These are phyloP conservation scores for Chrysochloris asiatica DNA, from an alignment of 2,113 vertebrate species.

Conservation along the genomic window DNA sequence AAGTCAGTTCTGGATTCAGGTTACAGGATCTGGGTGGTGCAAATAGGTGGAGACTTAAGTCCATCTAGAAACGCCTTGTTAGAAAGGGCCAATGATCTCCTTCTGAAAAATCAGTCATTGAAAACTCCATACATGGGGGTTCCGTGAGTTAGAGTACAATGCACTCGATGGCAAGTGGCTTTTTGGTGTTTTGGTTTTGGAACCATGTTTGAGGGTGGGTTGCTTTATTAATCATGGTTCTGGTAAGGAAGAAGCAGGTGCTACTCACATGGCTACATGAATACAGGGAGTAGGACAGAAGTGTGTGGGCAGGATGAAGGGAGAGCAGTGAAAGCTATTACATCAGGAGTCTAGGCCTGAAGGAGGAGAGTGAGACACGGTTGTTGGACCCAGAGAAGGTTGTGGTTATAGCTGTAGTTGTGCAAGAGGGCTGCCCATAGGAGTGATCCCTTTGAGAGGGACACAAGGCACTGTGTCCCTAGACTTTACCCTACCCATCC, in stretches of 20 bases:
- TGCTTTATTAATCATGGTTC: background rate
- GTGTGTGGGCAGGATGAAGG: background rate
- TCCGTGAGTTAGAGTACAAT: background rate
- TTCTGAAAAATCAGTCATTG: background rate
- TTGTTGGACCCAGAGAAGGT: background rate
- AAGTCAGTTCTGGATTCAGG: background rate
- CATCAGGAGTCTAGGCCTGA: too few species aligned
- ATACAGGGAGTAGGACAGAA: background rate
- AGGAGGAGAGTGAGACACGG: background rate
- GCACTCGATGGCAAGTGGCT: background rate
- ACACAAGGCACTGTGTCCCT: background rate
- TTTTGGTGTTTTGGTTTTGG: background rate
- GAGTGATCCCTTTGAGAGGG: background rate
- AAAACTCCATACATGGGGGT: background rate
- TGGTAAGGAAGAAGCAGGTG: conserved; percentile 12
- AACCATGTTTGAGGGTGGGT: background rate
- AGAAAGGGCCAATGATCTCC: background rate
- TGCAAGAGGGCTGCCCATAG: background rate
- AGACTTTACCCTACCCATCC: background rate
- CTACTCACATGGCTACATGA: background rate
- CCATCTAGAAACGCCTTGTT: background rate
- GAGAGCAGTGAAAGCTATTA: background rate
- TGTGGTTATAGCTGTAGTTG: background rate
- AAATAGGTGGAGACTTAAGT: background rate
- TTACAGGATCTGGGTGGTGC: background rate